phyloP scores from a whole-genome alignment of 53 echinoderm and acorn worm genomes.

The Luidia sarsii region DNA sequence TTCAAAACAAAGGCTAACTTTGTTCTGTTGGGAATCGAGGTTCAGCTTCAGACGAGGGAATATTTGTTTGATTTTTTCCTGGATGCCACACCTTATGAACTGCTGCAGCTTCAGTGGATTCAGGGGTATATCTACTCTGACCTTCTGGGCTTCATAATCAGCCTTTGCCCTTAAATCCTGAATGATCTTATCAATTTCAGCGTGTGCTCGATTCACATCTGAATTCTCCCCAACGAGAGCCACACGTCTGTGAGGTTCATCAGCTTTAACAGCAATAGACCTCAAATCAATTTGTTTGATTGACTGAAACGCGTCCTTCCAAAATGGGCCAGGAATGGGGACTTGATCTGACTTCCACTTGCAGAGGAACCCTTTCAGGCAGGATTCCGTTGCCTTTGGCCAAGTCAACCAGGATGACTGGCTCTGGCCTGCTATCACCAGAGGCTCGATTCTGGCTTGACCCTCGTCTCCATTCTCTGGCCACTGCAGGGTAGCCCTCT shows the following conservation, averaged over 20 bases:
- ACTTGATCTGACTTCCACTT: constrained; percentile 9
- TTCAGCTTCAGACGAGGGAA: constrained; percentile 42
- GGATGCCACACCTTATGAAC: constrained; percentile 23
- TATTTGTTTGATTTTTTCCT: not conserved
- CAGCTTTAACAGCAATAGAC: not conserved
- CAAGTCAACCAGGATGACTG: constrained; percentile 48
- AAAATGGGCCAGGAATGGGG: constrained; percentile 15
- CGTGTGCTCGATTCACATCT: constrained; percentile 5
- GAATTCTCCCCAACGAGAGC: constrained; percentile 21
- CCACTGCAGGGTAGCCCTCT: constrained; percentile 37
- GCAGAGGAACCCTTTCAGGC: constrained; percentile 6
- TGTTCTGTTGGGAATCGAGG: not conserved
- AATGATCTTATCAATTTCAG: not conserved
- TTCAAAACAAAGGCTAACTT: constrained; percentile 11
- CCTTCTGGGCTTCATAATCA: constrained; percentile 35
- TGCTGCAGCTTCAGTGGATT: constrained; percentile 23
- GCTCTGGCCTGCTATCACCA: not conserved
- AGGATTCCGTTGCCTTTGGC: not conserved
- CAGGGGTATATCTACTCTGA: not conserved
- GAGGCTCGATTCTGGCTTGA: constrained; percentile 21
- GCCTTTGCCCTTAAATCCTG: constrained; percentile 28
- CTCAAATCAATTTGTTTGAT: not conserved
- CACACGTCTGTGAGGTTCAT: not conserved
- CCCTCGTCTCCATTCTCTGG: constrained; percentile 16
- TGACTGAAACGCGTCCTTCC: constrained; percentile 11